Evolutionary conservation across 2,113 vertebrate genomes (phyloP).

Genomic region (Cochlearius cochlearius): DNA sequence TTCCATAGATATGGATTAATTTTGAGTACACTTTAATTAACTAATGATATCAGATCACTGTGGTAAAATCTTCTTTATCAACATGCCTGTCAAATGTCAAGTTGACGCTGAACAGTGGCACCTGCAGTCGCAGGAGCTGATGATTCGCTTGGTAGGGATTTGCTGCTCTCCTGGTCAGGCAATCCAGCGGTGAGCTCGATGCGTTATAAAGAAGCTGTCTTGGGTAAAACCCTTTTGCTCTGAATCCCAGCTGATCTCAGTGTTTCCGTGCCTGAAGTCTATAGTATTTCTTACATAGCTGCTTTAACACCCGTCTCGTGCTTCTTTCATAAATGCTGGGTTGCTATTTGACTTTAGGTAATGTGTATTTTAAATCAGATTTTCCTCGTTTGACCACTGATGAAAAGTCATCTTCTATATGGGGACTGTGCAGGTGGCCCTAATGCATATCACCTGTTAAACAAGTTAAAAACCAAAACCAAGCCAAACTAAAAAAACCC

Average conservation of each 20-base stretch:
- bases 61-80: background rate
- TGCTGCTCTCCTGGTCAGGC: background rate
- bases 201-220: background rate
- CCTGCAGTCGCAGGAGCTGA: background rate
- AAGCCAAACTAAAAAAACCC: background rate
- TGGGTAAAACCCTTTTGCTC: background rate
- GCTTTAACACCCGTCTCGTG: background rate
- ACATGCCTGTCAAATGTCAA: background rate
- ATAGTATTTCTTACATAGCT: fast-evolving
- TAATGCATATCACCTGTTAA: background rate
- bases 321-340: background rate
- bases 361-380: background rate
- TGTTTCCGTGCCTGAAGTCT: fast-evolving
- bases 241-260: background rate
- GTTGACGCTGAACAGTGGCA: background rate
- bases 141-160: background rate
- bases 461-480: background rate
- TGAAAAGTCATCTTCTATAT: background rate
- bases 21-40: background rate
- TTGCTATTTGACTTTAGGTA: background rate
- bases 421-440: background rate
- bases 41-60: background rate
- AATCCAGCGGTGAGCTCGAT: background rate
- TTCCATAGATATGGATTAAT: background rate
- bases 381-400: background rate